Percentiles rank a stretch among this genome's conserved stretches.
Evolutionary conservation across 53 echinoderm and acorn worm species (phyloP).

Genomic region (Luidia sarsii): DNA sequence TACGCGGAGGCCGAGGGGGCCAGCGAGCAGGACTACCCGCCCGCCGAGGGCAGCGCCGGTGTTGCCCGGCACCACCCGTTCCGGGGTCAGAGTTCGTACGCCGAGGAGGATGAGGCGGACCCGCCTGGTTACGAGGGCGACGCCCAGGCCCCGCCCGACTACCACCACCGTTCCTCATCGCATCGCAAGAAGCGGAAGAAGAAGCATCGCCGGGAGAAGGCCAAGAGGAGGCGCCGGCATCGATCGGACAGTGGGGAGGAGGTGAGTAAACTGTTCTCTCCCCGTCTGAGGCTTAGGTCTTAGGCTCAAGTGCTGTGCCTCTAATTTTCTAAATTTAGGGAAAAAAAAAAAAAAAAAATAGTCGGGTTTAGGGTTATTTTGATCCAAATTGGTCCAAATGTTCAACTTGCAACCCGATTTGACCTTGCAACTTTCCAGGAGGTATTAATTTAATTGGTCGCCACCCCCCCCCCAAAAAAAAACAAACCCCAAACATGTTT

Average conservation of each 20-base stretch:
- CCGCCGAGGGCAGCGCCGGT: background rate
- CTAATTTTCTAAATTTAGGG: too few relatives aligned
- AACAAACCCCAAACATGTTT: too few relatives aligned
- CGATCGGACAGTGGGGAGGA: constrained; percentile 52
- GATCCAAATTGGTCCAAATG: too few relatives aligned
- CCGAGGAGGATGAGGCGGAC: background rate
- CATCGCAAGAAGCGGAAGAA: constrained; percentile 52
- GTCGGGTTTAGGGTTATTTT: too few relatives aligned
- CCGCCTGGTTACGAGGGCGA: constrained; percentile 9
- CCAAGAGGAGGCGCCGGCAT: constrained; percentile 52
- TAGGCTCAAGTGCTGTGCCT: too few relatives aligned
- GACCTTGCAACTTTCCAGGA: too few relatives aligned
- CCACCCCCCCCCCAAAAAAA: too few relatives aligned
- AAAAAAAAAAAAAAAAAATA: too few relatives aligned
- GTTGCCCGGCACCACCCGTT: background rate
- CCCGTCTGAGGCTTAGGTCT: too few relatives aligned
- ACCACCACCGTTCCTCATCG: constrained; percentile 43
- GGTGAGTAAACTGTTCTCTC: too few relatives aligned
- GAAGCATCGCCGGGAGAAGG: constrained; percentile 47
- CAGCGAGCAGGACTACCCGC: constrained; percentile 1
- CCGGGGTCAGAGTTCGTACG: constrained; percentile 20
- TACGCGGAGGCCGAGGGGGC: background rate
- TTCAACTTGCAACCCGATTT: too few relatives aligned
- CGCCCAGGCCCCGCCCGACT: background rate
- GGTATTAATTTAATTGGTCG: too few relatives aligned